Percentiles rank a stretch among this genome's conserved stretches.
Evolutionary conservation across 2,888 invertebrate species (phyloP).

Genomic region (Heliconius erato): DNA sequence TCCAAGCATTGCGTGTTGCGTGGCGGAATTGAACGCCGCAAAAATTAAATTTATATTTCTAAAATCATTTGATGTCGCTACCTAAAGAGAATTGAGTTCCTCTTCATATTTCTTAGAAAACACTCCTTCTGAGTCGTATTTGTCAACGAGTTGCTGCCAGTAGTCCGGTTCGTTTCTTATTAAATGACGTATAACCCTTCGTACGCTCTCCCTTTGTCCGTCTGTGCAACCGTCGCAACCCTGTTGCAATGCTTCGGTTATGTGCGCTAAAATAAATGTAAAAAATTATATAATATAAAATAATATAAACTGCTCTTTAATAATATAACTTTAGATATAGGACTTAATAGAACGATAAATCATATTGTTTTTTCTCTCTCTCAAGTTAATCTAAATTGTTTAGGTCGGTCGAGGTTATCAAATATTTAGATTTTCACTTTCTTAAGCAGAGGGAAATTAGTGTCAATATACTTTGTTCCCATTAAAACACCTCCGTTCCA

Average conservation of each 20-base stretch:
- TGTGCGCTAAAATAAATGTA: conserved; percentile 66
- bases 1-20: not conserved
- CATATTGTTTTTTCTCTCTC: no score
- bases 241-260: conserved; percentile 74
- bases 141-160: conserved; percentile 73
- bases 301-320: no score
- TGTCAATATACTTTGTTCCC: no score
- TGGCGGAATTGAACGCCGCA: not conserved
- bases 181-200: conserved; percentile 73
- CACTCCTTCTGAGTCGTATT: conserved; percentile 72
- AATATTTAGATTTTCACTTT: no score
- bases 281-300: no score
- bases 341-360: no score
- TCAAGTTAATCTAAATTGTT: no score
- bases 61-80: not conserved
- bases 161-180: conserved; percentile 68
- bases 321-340: no score
- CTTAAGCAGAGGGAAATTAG: no score
- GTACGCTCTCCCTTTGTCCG: conserved; percentile 68
- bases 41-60: not conserved
- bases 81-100: conserved; percentile 59
- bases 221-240: conserved; percentile 75
- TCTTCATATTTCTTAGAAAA: conserved; percentile 74
- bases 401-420: no score
- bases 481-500: no score